Conservation (phyloP, 2,113 vertebrate genomes). For the Halichoeres trimaculatus region DNA sequence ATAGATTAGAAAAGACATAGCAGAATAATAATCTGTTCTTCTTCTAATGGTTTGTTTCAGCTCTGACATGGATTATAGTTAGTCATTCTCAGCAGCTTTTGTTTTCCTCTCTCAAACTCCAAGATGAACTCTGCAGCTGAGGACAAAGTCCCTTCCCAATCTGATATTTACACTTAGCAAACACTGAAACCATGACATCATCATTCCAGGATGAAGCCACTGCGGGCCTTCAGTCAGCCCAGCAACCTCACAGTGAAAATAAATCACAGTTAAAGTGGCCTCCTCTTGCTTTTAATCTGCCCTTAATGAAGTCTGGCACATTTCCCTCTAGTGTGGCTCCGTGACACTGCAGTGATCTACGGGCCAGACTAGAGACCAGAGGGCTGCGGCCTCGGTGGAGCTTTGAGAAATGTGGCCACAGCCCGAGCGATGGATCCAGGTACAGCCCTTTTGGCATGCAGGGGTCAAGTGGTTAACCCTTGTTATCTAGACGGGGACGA, state of each 20-base stretch:
- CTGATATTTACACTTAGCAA: slow-evolving; percentile 75
- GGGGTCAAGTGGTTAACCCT: slow-evolving; percentile 78
- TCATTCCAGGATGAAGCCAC: slow-evolving; percentile 51
- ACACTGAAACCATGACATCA: slow-evolving; percentile 80
- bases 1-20: neutral
- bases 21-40: neutral
- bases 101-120: slow-evolving; percentile 30
- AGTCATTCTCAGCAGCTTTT: slow-evolving; percentile 6
- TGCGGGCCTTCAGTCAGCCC: slow-evolving; percentile 45
- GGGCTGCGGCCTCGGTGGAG: slow-evolving; percentile 26
- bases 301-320: slow-evolving; percentile 70
- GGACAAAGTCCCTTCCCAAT: slow-evolving; percentile 61
- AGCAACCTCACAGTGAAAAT: slow-evolving; percentile 68
- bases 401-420: slow-evolving; percentile 24
- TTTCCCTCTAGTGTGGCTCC: slow-evolving; percentile 54
- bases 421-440: slow-evolving; percentile 30
- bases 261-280: slow-evolving; percentile 66
- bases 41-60: neutral
- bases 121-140: slow-evolving; percentile 53
- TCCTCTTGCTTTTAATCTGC: slow-evolving; percentile 67
- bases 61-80: slow-evolving; percentile 11
- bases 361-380: slow-evolving; percentile 31
- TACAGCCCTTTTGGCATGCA: slow-evolving; percentile 65
- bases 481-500: slow-evolving; percentile 70
- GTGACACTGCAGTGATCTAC: slow-evolving; percentile 52